phyloP scores from a whole-genome alignment of 2,888 invertebrate genomes.

The Helleia helle region DNA sequence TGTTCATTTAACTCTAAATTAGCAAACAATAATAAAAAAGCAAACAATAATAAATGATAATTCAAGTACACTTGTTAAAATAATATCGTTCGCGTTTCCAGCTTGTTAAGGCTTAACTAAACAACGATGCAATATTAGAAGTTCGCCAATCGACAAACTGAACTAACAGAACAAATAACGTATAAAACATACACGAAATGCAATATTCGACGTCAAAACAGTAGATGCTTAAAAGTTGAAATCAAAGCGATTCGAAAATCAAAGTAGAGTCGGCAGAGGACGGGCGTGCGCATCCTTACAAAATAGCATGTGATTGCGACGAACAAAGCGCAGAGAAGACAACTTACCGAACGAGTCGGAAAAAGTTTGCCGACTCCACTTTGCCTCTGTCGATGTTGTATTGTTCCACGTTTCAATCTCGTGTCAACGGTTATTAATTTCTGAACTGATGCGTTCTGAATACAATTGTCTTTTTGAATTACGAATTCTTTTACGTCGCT shows the following conservation, averaged over 20 bases:
- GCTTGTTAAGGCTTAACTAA: too few relatives aligned
- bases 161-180: slow-evolving; percentile 47
- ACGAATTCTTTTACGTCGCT: slow-evolving; percentile 11
- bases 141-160: slow-evolving; percentile 28
- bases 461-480: slow-evolving; percentile 24
- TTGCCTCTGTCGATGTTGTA: slow-evolving; percentile 29
- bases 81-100: too few relatives aligned
- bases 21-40: too few relatives aligned
- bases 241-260: slow-evolving; percentile 68
- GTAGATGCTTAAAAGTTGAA: slow-evolving; percentile 64
- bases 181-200: slow-evolving; percentile 53
- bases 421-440: slow-evolving; percentile 33
- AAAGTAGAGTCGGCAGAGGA: slow-evolving; percentile 61
- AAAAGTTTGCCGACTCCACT: slow-evolving; percentile 57
- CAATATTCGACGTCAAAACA: slow-evolving; percentile 63
- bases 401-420: slow-evolving; percentile 29
- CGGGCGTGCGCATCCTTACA: slow-evolving; percentile 61
- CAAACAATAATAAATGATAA: too few relatives aligned
- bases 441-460: slow-evolving; percentile 26
- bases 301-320: slow-evolving; percentile 63
- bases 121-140: slow-evolving; percentile 33
- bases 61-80: too few relatives aligned
- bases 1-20: too few relatives aligned
- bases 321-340: slow-evolving; percentile 47
- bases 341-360: slow-evolving; percentile 52